Base-by-base conservation (phyloP, 2,888 invertebrate species). In the Eupithecia tripunctaria region DNA sequence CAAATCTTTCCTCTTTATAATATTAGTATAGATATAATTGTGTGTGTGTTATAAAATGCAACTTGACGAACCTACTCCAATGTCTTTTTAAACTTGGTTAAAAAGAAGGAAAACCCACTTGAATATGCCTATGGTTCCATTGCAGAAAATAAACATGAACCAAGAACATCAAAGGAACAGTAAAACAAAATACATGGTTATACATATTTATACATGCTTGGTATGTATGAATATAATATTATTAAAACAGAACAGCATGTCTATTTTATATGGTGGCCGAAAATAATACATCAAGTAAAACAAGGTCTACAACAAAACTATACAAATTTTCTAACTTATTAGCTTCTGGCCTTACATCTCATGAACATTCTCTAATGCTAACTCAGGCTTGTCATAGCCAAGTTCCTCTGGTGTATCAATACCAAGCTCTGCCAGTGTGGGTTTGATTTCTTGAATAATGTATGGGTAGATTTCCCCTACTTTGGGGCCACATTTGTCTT, bases 371-470 rank as follows among this genome's bases (percentile, higher is more conserved):
- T 96, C 92, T 80, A 98, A 95, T 76, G 97, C 98, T 89, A 99
- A 94, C 94, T 99, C 99, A 73, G 99, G 99, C 93, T 98, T 97
- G 92, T 99, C 99, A 86, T 98, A 99, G 76, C 99, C 99, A 84
- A 99, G 95, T 88, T 99, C 98, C 90, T 99, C 99, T 0, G 97
- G 98, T 41, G 99, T 99, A 71, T 96, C 96, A 81, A 99, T 96
- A 65, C 99, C 99, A 74, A 99, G 95, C 93, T 99, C 99, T 60
- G 96, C 96, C 74, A 99, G 95, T 3, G 99, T 98, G 43, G 99
- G 99, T 85, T 96, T 96, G 82, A 99, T 97, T 95, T 99, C 97
- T 91, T 98, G 97, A 74, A 98, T 91, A 78, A 98, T 95, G 89
- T 98, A 98, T 0, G 98, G 98, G 86, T 97, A 98, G 81, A 98